phyloP scores from a whole-genome alignment of 2,888 invertebrate genomes.

The Hydraecia micacea region DNA sequence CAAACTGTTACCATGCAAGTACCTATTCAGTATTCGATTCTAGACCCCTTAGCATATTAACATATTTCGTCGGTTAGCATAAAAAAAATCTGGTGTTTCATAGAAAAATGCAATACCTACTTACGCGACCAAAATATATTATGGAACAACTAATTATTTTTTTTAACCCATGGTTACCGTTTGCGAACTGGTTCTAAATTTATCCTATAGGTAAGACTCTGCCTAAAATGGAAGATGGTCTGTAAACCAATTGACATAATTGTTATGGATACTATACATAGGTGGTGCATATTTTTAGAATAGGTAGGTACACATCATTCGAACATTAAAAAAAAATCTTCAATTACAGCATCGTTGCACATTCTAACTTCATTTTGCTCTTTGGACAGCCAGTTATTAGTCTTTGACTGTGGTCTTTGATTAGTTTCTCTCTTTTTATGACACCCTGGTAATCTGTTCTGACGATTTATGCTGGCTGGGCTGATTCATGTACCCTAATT shows the following conservation, averaged over 20 bases:
- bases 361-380: not conserved
- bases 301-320: too few species aligned
- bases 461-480: slow-evolving; percentile 16
- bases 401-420: not conserved
- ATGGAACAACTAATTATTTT: too few species aligned
- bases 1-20: too few species aligned
- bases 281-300: not conserved
- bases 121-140: too few species aligned
- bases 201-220: not conserved
- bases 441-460: slow-evolving; percentile 10
- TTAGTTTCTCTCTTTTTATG: slow-evolving; percentile 14
- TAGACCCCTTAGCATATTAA: too few species aligned
- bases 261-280: not conserved
- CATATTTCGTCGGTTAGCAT: too few species aligned
- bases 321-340: not conserved
- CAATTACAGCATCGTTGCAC: not conserved
- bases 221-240: not conserved
- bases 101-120: too few species aligned
- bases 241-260: not conserved
- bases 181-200: too few species aligned
- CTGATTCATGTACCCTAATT: slow-evolving; percentile 33
- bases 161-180: too few species aligned
- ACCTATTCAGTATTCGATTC: too few species aligned
- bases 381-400: not conserved
- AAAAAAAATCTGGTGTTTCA: too few species aligned